These are phyloP conservation scores for Cheilosia impressa DNA, from an alignment of 2,888 invertebrate genomes.

Conservation along the genomic window DNA sequence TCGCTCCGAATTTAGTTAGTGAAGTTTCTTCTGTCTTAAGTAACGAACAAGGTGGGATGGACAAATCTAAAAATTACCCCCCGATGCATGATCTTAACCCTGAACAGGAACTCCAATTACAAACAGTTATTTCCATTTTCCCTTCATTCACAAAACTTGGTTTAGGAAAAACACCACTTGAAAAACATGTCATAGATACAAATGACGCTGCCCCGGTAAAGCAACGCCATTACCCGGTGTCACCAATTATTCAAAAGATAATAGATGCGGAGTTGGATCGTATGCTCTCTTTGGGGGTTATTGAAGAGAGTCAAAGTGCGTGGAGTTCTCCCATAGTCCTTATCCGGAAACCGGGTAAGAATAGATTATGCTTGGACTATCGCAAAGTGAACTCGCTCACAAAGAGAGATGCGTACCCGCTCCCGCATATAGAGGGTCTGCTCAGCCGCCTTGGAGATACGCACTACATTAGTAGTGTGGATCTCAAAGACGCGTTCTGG, in stretches of 20 bases:
- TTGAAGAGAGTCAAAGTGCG: not conserved
- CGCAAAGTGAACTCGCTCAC: constrained; percentile 1
- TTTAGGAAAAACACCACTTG: no score
- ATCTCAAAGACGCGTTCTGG: not conserved
- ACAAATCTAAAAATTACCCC: not conserved
- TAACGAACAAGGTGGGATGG: not conserved
- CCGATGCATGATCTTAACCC: not conserved
- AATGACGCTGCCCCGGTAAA: no score
- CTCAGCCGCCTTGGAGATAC: not conserved
- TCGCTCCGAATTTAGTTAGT: no score
- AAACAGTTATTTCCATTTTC: not conserved
- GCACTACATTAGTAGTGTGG: constrained; percentile 11
- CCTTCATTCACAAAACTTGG: not conserved
- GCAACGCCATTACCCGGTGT: not conserved
- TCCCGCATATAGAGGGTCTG: not conserved
- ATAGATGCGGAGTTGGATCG: constrained; percentile 6
- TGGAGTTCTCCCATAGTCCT: constrained; percentile 10
- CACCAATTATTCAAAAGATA: not conserved
- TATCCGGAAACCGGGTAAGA: not conserved
- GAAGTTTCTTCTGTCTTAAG: no score
- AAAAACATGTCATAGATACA: no score
- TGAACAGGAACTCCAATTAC: not conserved
- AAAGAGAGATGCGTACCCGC: not conserved
- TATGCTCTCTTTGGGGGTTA: constrained; percentile 9
- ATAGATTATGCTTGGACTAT: not conserved